Base-by-base conservation (phyloP, 2,797 vertebrate species). In the Pempheris klunzingeri region DNA sequence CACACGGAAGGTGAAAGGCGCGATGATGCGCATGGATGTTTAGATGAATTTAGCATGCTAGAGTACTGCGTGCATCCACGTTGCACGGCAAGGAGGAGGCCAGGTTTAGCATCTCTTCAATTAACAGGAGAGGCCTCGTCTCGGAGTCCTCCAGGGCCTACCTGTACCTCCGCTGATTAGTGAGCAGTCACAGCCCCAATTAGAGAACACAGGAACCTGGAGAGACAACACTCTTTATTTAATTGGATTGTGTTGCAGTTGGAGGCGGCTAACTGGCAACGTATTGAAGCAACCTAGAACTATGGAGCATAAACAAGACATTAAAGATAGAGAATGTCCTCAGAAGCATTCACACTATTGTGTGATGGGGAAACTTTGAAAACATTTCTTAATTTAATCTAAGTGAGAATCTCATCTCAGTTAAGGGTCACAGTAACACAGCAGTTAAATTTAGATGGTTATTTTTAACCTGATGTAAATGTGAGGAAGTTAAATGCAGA, bases 171-270 rank as follows among this genome's bases (percentile, higher is more conserved):
- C 44, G 70, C 90, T 91, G 90, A 94, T 94, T 95, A 94, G 92
- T 91, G 90, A 93, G 90, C 92, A 93, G 93, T 94, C 92, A 93
- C 92, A 93, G 92, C 91, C 93, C 94, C 93, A 94, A 95, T 95
- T 95, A 94, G 90, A 92, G 91, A 92, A 90, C 92, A 93, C 87
- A 87, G 89, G 84, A 93, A 91, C 90, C 91, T 91, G 90, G 88
- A 90, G 90, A 93, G 92, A 93, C 92, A 91, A 93, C 90, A 92
- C 90, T 92, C 90, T 89, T 91, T 91, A 91, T 93, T 92, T 95
- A 94, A 95, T 94, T 95, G 94, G 93, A 91, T 90, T 94, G 91
- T 90, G 92, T 90, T 92, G 92, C 92, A 88, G 90, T 82, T 70
- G 61, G 80, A 68, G 80, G 83, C 89, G 88, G 85, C 90, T 90